Conservation (phyloP, 2,888 invertebrate genomes). For the Morpho helenor region DNA sequence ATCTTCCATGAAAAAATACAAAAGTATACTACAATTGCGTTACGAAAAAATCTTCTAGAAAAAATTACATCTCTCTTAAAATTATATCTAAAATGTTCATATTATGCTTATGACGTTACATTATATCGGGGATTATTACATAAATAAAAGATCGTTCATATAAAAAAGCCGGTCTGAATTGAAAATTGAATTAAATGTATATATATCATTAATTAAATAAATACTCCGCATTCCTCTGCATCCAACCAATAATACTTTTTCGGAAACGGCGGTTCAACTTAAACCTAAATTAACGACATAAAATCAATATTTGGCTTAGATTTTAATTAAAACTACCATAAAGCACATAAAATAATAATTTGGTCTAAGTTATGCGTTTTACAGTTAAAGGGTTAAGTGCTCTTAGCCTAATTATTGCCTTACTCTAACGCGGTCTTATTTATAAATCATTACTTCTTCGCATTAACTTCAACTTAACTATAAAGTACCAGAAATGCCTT, state of each 20-base stretch:
- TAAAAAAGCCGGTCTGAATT: slow-evolving; percentile 30
- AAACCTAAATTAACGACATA: slow-evolving; percentile 65
- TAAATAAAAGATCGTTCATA: slow-evolving; percentile 44
- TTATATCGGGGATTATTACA: slow-evolving; percentile 28
- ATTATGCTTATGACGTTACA: slow-evolving; percentile 67
- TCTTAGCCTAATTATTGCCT: slow-evolving; percentile 74
- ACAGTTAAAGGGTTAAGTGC: slow-evolving; percentile 71
- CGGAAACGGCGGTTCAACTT: slow-evolving; percentile 60
- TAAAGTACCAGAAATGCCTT: too few species aligned
- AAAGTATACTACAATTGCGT: slow-evolving; percentile 68
- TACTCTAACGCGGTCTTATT: slow-evolving; percentile 62
- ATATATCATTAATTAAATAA: slow-evolving; percentile 49
- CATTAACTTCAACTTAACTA: background rate
- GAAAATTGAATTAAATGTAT: slow-evolving; percentile 7
- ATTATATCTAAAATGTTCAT: slow-evolving; percentile 55
- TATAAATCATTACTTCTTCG: slow-evolving; percentile 3
- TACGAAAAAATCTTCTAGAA: slow-evolving; percentile 69
- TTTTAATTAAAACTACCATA: slow-evolving; percentile 75
- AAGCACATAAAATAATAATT: slow-evolving; percentile 77
- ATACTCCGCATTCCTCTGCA: slow-evolving; percentile 60
- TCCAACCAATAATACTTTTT: slow-evolving; percentile 70
- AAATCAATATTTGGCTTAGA: slow-evolving; percentile 79
- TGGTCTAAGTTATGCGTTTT: slow-evolving; percentile 76
- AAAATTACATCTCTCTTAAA: slow-evolving; percentile 63
- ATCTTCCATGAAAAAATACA: slow-evolving; percentile 71